Evolutionary conservation across 2,888 invertebrate genomes (phyloP).

Genomic region (Brassicogethes aeneus): DNA sequence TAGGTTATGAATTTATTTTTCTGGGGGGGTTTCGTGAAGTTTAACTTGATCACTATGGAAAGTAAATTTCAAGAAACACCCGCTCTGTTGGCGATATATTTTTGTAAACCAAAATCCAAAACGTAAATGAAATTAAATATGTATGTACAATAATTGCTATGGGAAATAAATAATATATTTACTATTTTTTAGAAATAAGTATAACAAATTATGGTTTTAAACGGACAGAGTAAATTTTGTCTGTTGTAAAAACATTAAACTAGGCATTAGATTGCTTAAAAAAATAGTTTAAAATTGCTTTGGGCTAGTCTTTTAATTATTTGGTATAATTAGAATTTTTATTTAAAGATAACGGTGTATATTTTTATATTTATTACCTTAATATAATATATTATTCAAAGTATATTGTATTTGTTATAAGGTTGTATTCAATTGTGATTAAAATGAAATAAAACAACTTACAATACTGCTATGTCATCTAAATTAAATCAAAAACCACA

Average conservation of each 20-base stretch:
- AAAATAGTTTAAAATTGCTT: slow-evolving; percentile 15
- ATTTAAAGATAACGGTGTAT: slow-evolving; percentile 11
- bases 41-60: too few relatives aligned
- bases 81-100: too few relatives aligned
- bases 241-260: slow-evolving; percentile 9
- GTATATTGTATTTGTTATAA: slow-evolving; percentile 5
- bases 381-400: too few relatives aligned
- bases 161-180: background rate
- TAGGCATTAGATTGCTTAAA: slow-evolving; percentile 20
- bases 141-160: background rate
- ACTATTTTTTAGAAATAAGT: background rate
- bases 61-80: too few relatives aligned
- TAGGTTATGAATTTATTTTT: background rate
- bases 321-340: slow-evolving; percentile 15
- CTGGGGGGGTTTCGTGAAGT: too few relatives aligned
- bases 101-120: too few relatives aligned
- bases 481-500: too few relatives aligned
- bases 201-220: background rate
- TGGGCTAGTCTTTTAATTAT: slow-evolving; percentile 25
- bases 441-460: slow-evolving; percentile 2
- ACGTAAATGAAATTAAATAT: too few relatives aligned
- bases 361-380: slow-evolving; percentile 15
- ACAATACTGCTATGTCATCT: background rate
- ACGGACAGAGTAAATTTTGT: slow-evolving; percentile 7
- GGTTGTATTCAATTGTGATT: slow-evolving; percentile 10